These are phyloP conservation scores for Climacteris rufus DNA, from an alignment of 2,113 vertebrate genomes.

Conservation along the genomic window DNA sequence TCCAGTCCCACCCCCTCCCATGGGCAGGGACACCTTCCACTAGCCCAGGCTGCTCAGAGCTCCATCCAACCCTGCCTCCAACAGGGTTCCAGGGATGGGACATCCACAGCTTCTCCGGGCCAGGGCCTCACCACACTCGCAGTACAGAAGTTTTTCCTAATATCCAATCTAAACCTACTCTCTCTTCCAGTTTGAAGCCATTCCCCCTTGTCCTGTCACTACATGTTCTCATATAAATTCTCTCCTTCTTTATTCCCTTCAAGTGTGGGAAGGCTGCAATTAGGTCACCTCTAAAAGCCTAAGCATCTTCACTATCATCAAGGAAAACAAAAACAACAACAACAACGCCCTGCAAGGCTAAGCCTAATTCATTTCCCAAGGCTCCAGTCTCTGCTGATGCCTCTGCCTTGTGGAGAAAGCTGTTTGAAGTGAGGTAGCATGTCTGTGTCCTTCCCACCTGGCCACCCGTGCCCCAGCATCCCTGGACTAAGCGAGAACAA, in stretches of 20 bases:
- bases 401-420: not conserved
- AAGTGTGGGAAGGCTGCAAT: not conserved
- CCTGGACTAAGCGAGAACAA: not conserved
- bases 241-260: not conserved
- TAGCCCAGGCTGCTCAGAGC: not conserved
- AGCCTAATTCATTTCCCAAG: constrained; percentile 22
- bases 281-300: not conserved
- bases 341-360: not conserved
- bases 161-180: not conserved
- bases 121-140: not conserved
- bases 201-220: not conserved
- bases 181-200: not conserved
- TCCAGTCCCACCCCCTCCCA: not conserved
- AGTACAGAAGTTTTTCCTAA: not conserved
- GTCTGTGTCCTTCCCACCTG: not conserved
- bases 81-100: not conserved
- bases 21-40: not conserved
- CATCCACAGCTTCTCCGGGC: not conserved
- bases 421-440: not conserved
- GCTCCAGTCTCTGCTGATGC: not conserved
- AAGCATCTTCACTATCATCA: not conserved
- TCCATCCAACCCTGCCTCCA: too few relatives aligned
- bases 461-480: not conserved
- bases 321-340: not conserved
- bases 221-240: not conserved